A percentile compares a stretch with the other conserved stretches of the same genome.
Conservation (phyloP, 2,888 invertebrate species). For the Sarcophaga variegata region DNA sequence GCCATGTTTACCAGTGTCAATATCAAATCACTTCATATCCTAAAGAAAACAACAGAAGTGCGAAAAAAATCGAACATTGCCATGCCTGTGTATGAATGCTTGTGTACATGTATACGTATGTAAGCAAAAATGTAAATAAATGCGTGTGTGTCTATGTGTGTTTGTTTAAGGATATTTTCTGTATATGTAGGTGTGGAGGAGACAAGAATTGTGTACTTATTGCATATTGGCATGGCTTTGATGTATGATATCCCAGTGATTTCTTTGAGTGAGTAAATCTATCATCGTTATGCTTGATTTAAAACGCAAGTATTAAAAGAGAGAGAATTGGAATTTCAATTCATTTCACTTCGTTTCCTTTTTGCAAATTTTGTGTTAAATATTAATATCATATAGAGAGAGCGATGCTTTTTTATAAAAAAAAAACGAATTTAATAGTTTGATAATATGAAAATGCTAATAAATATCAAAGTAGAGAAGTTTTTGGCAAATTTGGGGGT, state of each 20-base stretch:
- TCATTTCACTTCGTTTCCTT: background rate
- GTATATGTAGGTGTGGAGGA: background rate
- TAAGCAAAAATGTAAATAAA: background rate
- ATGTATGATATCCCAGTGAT: constrained; percentile 76
- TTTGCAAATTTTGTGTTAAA: too few relatives aligned
- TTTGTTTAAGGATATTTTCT: too few relatives aligned
- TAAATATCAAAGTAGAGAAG: too few relatives aligned
- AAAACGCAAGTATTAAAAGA: constrained; percentile 49
- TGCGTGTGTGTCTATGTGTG: background rate
- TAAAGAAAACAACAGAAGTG: constrained; percentile 57
- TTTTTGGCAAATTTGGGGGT: too few relatives aligned
- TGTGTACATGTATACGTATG: background rate
- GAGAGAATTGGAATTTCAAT: constrained; percentile 18
- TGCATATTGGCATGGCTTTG: constrained; percentile 73
- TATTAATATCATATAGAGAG: too few relatives aligned
- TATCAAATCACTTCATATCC: constrained; percentile 69
- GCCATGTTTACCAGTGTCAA: constrained; percentile 63
- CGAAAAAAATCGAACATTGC: constrained; percentile 26
- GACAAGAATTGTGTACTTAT: constrained; percentile 72
- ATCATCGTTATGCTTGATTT: constrained; percentile 68
- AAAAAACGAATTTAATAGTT: too few relatives aligned
- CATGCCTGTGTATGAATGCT: background rate
- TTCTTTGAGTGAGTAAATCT: constrained; percentile 68
- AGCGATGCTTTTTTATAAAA: too few relatives aligned
- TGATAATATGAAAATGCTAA: too few relatives aligned